phyloP scores from a whole-genome alignment of 2,113 vertebrate species.

The Chlamydotis undulata region DNA sequence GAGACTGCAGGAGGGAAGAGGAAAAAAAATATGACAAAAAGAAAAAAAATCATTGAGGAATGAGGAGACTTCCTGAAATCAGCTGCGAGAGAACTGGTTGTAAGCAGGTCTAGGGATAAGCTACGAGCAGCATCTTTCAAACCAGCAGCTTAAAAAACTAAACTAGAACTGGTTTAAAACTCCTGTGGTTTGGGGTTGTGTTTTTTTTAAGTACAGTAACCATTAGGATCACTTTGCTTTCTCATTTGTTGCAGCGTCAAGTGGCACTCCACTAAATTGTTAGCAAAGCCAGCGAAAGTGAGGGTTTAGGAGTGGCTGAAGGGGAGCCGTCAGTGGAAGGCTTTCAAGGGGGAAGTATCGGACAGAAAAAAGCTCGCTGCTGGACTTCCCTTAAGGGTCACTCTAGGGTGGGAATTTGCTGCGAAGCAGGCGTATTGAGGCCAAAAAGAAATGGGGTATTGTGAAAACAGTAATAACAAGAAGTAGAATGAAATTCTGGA shows the following conservation, averaged over 20 bases:
- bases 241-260: neutral
- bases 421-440: neutral
- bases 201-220: neutral
- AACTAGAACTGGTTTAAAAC: neutral
- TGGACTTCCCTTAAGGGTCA: neutral
- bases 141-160: neutral
- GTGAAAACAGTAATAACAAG: constrained; percentile 13
- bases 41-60: neutral
- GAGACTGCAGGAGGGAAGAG: neutral
- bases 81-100: neutral
- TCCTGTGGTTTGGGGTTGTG: neutral
- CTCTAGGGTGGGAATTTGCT: neutral
- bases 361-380: neutral
- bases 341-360: neutral
- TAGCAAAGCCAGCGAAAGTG: neutral
- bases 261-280: neutral
- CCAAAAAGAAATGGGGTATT: neutral
- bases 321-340: neutral
- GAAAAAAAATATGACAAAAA: neutral
- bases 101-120: neutral
- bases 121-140: neutral
- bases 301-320: neutral
- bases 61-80: neutral
- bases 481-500: constrained; percentile 31
- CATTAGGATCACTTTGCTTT: neutral